phyloP scores from a whole-genome alignment of 1,140 invertebrate species.

The Leptinotarsa texana region DNA sequence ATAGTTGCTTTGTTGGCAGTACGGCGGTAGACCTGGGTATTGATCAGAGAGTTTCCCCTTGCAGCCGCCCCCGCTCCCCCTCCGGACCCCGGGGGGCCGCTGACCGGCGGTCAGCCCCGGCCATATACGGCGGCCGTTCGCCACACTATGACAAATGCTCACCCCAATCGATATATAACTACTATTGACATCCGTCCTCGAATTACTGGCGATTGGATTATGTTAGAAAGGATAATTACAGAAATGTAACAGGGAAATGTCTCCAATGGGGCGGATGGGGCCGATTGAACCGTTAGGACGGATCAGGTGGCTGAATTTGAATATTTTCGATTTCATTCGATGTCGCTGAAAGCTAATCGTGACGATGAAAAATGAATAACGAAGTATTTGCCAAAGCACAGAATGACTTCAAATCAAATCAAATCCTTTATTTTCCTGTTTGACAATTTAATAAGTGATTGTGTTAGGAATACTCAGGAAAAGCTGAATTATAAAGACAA shows the following conservation, averaged over 20 bases:
- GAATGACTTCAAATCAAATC: too few species aligned
- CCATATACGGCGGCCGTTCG: constrained; percentile 42
- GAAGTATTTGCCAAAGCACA: too few species aligned
- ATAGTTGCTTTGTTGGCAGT: constrained; percentile 58
- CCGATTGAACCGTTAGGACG: too few species aligned
- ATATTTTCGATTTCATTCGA: too few species aligned
- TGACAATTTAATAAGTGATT: too few species aligned
- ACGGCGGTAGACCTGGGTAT: constrained; percentile 57
- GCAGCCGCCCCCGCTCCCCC: constrained; percentile 33
- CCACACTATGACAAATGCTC: constrained; percentile 55
- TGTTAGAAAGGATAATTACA: constrained; percentile 9
- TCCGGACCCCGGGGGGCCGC: constrained; percentile 31
- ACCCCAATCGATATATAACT: constrained; percentile 53
- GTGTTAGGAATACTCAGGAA: too few species aligned
- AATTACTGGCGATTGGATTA: constrained; percentile 38
- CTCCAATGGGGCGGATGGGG: neutral
- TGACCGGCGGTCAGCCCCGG: constrained; percentile 47
- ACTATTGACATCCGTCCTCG: constrained; percentile 50
- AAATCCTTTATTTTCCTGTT: too few species aligned
- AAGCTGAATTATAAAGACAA: too few species aligned
- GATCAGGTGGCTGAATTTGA: too few species aligned
- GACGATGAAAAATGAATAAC: too few species aligned
- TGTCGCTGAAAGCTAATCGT: neutral
- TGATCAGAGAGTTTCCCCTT: constrained; percentile 53
- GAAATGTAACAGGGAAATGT: constrained; percentile 7